These are phyloP conservation scores for Neolamprologus cancellatus DNA, from an alignment of 2,113 vertebrate genomes.

Conservation along the genomic window DNA sequence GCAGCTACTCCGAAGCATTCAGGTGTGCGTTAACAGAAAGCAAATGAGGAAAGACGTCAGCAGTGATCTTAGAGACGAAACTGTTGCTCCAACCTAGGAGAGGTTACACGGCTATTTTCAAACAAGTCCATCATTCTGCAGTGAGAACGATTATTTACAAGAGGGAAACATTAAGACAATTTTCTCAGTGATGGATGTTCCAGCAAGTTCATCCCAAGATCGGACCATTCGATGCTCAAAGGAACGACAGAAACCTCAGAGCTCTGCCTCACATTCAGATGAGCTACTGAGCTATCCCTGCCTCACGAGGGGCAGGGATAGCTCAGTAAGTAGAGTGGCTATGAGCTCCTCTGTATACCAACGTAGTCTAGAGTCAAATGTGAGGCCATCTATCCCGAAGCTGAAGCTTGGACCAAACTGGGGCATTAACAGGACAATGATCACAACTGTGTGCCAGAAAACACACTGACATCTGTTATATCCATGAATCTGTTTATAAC, in stretches of 20 bases:
- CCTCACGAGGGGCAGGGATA: too few species aligned
- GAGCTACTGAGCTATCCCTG: too few species aligned
- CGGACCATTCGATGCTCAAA: background rate
- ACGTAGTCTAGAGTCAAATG: background rate
- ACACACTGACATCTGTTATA: background rate
- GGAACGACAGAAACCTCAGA: background rate
- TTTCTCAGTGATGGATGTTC: background rate
- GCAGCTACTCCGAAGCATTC: background rate
- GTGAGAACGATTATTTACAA: background rate
- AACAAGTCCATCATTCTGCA: background rate
- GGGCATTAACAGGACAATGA: background rate
- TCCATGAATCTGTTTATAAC: background rate
- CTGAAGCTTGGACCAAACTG: background rate
- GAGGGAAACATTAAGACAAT: background rate
- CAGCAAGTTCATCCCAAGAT: background rate
- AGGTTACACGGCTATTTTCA: background rate
- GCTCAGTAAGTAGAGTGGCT: too few species aligned
- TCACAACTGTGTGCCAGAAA: background rate
- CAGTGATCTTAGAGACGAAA: background rate
- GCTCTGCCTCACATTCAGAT: background rate
- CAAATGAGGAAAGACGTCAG: background rate
- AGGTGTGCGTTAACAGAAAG: background rate
- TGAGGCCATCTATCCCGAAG: fast-evolving
- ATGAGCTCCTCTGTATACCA: background rate
- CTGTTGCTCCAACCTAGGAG: background rate